Evolutionary conservation across 2,888 invertebrate species (phyloP), one percentile per base, ranked within the genome.

Genomic region (Hirtodrosophila histrioides): DNA sequence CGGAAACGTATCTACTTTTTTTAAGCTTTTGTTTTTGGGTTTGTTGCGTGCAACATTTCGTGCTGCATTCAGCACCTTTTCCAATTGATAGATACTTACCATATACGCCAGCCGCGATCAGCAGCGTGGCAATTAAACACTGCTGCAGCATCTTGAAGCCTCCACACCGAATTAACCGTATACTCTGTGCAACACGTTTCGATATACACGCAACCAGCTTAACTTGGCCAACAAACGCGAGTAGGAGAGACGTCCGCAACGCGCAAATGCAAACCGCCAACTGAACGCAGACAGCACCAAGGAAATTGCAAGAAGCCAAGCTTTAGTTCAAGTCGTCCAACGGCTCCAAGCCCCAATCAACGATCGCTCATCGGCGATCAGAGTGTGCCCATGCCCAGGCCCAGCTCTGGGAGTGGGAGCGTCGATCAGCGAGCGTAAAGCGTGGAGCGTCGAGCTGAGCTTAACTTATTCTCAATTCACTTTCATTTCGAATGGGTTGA

Each of bases 281-380:
- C 89, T 89, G 89, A 79, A 75, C 77, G 63, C 67, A 65, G 62
- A 58, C 67, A 57, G 58, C 55, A 54, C 48, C 80, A 61, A 77
- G 85, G 89, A 87, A 89, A 89, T 86, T 80, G 85, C 87, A 90
- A 86, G 90, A 89, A 87, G 88, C 75, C 83, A 73, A 80, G 51
- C 39, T 65, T 36, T 64, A 63, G 17, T 17, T 17, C 41, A 69
- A 57, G 58, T 49, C 61, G 40, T 41, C 17, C 17, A 17, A 17
- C 17, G 17, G 17, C 17, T 17, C 17, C 17, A 45, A 74, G 75
- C 55, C 31, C 54, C 49, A 11, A 56, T 49, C 48, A 55, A 54
- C 43, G 36, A 44, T 49, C 50, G 12, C 5, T 33, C 31, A 40
- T 41, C 53, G 31, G 7, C 56, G 57, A 69, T 31, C 50, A 33